phyloP scores from a whole-genome alignment of 2,888 invertebrate genomes.

The Pollenia angustigena region DNA sequence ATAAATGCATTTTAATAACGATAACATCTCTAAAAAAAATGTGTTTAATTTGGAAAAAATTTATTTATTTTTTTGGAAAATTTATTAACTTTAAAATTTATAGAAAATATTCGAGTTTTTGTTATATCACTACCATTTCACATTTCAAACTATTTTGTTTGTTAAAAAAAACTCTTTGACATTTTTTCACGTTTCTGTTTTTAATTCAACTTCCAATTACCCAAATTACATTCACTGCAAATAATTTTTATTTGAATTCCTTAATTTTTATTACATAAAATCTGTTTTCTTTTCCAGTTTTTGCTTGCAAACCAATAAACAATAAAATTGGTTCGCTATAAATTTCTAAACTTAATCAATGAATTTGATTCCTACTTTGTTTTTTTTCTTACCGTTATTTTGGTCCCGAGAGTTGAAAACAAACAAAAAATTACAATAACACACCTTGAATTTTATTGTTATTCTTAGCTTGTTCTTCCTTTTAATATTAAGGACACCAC shows the following conservation, averaged over 20 bases:
- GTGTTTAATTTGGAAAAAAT: no score
- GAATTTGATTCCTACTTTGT: background rate
- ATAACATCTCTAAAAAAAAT: no score
- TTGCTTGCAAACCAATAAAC: background rate
- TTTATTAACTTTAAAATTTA: no score
- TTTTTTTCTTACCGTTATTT: constrained; percentile 19
- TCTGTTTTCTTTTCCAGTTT: background rate
- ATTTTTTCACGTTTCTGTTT: background rate
- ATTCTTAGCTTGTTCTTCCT: background rate
- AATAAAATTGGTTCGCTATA: background rate
- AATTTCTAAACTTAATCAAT: background rate
- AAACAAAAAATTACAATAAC: background rate
- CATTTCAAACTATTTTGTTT: no score
- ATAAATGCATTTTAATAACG: no score
- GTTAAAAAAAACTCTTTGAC: no score
- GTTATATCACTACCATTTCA: no score
- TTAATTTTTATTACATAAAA: background rate
- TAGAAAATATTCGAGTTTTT: no score
- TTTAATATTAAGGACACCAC: background rate
- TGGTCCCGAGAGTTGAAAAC: background rate
- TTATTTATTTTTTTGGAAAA: no score
- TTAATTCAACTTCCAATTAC: background rate
- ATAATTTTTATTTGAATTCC: background rate
- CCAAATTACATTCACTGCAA: background rate
- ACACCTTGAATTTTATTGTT: constrained; percentile 6